phyloP scores from a whole-genome alignment of 2,888 invertebrate species.

The Sipha maydis region DNA sequence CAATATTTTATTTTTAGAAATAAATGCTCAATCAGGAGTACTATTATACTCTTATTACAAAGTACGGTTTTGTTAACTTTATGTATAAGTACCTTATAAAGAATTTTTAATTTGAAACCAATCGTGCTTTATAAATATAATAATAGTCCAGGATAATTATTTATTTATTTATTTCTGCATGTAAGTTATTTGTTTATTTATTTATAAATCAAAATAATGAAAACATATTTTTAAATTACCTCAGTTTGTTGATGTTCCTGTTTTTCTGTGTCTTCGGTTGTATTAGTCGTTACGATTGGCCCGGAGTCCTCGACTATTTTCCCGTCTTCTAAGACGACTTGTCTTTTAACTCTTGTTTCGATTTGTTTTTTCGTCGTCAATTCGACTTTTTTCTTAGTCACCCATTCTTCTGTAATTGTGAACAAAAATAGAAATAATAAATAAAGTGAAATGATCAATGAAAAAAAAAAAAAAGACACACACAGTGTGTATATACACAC shows the following conservation, averaged over 20 bases:
- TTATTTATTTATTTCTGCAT: too few species aligned
- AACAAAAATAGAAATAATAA: constrained; percentile 34
- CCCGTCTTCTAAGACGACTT: constrained; percentile 89
- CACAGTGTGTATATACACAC: not conserved
- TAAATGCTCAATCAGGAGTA: too few species aligned
- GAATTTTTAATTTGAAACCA: too few species aligned
- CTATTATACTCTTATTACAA: too few species aligned
- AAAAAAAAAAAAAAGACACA: constrained; percentile 25
- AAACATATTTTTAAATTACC: constrained; percentile 67
- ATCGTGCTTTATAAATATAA: too few species aligned
- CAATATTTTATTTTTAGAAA: too few species aligned
- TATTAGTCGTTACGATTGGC: constrained; percentile 89
- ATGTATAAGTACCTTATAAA: too few species aligned
- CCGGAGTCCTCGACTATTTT: constrained; percentile 89
- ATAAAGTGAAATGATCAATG: constrained; percentile 62
- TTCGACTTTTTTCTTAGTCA: constrained; percentile 89
- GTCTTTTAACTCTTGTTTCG: constrained; percentile 88
- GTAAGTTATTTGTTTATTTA: too few species aligned
- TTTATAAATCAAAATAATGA: too few species aligned
- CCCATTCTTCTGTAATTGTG: constrained; percentile 84
- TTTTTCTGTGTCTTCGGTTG: constrained; percentile 89
- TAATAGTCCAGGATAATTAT: too few species aligned
- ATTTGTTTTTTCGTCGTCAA: constrained; percentile 90
- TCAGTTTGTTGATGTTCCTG: constrained; percentile 90
- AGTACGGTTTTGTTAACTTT: too few species aligned